A percentile compares a stretch with the other conserved stretches of the same genome.
Evolutionary conservation across 1,140 invertebrate genomes (phyloP).

Genomic region (Zaprionus tsacasi): DNA sequence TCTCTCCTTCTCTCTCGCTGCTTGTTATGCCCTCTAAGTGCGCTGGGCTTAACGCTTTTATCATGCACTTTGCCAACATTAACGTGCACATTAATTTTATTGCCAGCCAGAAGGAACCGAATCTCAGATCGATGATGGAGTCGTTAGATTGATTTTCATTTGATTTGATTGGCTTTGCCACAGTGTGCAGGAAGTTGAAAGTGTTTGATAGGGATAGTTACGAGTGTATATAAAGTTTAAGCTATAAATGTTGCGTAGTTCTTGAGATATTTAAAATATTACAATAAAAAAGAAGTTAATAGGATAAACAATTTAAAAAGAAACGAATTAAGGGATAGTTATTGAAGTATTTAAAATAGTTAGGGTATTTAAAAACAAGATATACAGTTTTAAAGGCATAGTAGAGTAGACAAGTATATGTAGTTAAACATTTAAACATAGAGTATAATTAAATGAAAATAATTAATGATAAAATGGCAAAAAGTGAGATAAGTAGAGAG

Average conservation of each 20-base stretch:
- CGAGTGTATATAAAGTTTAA: not conserved
- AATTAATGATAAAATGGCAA: too few relatives aligned
- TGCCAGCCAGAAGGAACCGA: constrained; percentile 6
- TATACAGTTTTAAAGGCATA: not conserved
- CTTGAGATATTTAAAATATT: too few relatives aligned
- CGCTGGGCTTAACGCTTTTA: constrained; percentile 21
- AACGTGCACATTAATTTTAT: constrained; percentile 8
- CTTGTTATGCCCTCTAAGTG: constrained; percentile 25
- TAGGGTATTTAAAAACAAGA: not conserved
- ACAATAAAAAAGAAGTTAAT: too few relatives aligned
- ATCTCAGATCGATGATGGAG: constrained; percentile 25
- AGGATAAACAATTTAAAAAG: too few relatives aligned
- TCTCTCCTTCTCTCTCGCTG: constrained; percentile 33
- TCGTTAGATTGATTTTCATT: constrained; percentile 26
- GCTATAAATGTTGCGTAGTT: not conserved
- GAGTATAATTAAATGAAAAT: too few relatives aligned
- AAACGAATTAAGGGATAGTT: too few relatives aligned
- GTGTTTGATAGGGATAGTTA: not conserved
- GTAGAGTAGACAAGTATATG: too few relatives aligned
- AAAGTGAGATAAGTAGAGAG: too few relatives aligned
- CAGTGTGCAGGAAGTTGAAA: not conserved
- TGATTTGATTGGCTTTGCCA: constrained; percentile 1
- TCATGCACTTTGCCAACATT: constrained; percentile 12
- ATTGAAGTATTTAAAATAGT: not conserved
- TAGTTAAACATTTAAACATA: too few relatives aligned